Conservation (phyloP, 2,888 invertebrate genomes). For the Arctia plantaginis region DNA sequence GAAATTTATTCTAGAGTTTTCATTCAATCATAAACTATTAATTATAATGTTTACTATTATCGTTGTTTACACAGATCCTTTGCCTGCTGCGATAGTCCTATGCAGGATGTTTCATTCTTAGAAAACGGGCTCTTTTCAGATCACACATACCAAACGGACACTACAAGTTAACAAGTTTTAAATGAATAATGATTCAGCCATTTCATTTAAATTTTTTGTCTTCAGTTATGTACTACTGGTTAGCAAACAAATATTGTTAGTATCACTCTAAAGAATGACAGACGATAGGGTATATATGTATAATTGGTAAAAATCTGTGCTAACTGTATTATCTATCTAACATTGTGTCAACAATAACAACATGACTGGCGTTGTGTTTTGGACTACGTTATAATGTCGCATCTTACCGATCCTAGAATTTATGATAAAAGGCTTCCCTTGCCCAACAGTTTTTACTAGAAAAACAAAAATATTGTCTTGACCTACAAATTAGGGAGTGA, state of each 20-base stretch:
- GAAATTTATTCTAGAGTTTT: too few relatives aligned
- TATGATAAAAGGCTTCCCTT: neutral
- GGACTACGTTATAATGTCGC: neutral
- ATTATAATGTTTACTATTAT: too few relatives aligned
- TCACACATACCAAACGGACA: neutral
- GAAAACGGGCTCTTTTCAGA: neutral
- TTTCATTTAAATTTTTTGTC: neutral
- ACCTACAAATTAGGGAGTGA: constrained; percentile 20
- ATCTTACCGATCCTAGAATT: neutral
- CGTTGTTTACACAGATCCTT: too few relatives aligned
- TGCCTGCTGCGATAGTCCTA: too few relatives aligned
- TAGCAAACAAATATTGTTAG: neutral
- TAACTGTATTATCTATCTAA: neutral
- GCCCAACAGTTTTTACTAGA: constrained; percentile 15
- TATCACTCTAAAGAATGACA: neutral
- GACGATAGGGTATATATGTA: neutral
- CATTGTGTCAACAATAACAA: neutral
- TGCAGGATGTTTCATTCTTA: neutral
- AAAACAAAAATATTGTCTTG: constrained; percentile 28
- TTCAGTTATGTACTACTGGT: too few relatives aligned
- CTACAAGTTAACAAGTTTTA: neutral
- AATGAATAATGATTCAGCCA: too few relatives aligned
- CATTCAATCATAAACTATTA: too few relatives aligned
- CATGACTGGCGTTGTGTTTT: neutral
- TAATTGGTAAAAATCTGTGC: neutral